A percentile compares a stretch with the other conserved stretches of the same genome.
Conservation (phyloP, 2,797 vertebrate genomes). For the Pagetopsis macropterus region DNA sequence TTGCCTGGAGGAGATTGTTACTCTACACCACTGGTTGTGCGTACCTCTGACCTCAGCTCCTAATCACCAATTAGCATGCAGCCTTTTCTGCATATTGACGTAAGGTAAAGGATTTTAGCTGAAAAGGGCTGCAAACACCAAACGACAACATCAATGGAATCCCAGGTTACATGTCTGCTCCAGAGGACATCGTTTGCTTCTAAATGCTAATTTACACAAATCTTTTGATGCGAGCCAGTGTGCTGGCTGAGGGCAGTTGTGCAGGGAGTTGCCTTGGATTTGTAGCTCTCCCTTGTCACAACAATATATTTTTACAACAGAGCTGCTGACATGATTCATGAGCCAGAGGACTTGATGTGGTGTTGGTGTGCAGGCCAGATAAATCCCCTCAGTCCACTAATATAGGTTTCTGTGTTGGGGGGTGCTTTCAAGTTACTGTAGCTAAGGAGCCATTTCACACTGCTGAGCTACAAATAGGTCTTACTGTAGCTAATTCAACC, state of each 20-base stretch:
- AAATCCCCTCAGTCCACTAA: conserved; percentile 75
- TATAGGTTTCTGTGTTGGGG: conserved; percentile 73
- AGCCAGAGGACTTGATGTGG: conserved; percentile 70
- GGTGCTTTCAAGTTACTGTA: conserved; percentile 67
- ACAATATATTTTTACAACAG: conserved; percentile 68
- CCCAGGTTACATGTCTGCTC: conserved; percentile 20
- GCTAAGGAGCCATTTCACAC: conserved; percentile 75
- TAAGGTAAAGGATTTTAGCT: conserved; percentile 29
- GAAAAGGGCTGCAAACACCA: conserved; percentile 33
- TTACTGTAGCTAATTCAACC: conserved; percentile 73
- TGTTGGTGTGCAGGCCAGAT: conserved; percentile 65
- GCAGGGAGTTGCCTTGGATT: conserved; percentile 53
- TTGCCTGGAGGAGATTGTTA: conserved; percentile 55
- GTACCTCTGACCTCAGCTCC: conserved; percentile 66
- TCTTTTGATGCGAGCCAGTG: conserved; percentile 30
- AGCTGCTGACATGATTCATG: conserved; percentile 75
- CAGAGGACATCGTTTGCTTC: conserved; percentile 25
- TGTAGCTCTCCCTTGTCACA: conserved; percentile 66
- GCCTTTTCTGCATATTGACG: conserved; percentile 61
- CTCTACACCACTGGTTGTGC: conserved; percentile 35
- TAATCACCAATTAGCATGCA: conserved; percentile 78
- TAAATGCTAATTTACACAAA: conserved; percentile 49
- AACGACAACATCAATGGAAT: conserved; percentile 44
- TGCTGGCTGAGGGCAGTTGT: conserved; percentile 52
- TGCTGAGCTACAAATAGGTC: conserved; percentile 68